Percentiles rank a stretch among this genome's conserved stretches.
These are phyloP conservation scores for Subacronicta megacephala DNA, from an alignment of 2,888 invertebrate genomes.

Conservation along the genomic window DNA sequence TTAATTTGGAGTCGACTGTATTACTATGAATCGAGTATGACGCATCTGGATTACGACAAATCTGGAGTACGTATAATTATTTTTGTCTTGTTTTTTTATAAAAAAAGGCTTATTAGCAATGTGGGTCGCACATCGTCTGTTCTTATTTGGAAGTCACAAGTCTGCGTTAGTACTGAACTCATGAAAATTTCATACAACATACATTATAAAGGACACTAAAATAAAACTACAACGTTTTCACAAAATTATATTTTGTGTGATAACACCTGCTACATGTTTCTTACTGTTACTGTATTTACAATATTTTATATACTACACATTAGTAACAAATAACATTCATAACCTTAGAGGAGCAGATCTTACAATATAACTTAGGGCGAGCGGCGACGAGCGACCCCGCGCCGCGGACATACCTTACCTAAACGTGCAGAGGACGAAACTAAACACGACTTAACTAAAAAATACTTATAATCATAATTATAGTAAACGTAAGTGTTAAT, in stretches of 20 bases:
- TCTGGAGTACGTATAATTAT: no score
- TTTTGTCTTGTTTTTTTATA: no score
- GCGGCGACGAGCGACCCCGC: conserved; percentile 39
- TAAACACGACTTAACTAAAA: conserved; percentile 68
- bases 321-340: conserved; percentile 90
- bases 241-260: conserved; percentile 91
- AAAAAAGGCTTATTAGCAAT: no score
- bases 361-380: conserved; percentile 75
- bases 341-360: conserved; percentile 89
- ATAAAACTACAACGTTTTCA: conserved; percentile 78
- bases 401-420: conserved; percentile 35
- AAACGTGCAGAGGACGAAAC: conserved; percentile 57
- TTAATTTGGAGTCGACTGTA: no score
- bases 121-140: no score
- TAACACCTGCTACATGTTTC: conserved; percentile 90
- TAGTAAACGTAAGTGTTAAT: conserved; percentile 81
- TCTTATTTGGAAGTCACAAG: no score
- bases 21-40: no score
- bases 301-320: conserved; percentile 89
- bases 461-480: conserved; percentile 68
- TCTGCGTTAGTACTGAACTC: no score
- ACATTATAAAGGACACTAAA: conserved; percentile 37
- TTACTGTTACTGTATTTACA: conserved; percentile 87
- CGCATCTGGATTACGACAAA: no score
- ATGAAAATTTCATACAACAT: no score